A percentile compares a stretch with the other conserved stretches of the same genome.
Evolutionary conservation across 2,888 invertebrate genomes (phyloP).

Genomic region (Amphipoea oculea): DNA sequence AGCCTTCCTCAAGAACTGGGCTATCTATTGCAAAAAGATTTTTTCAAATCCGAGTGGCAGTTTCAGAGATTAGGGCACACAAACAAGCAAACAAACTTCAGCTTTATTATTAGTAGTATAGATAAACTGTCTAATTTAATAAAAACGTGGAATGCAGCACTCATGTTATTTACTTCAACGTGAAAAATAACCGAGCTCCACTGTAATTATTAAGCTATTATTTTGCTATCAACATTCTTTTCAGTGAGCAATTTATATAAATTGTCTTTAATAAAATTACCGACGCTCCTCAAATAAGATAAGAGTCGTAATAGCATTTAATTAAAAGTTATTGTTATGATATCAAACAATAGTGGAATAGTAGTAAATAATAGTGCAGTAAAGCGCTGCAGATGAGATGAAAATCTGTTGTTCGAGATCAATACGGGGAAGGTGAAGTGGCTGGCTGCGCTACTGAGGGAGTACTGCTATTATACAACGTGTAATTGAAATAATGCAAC

Average conservation of each 20-base stretch:
- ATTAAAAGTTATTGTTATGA: constrained; percentile 24
- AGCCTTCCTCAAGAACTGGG: neutral
- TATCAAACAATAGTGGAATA: constrained; percentile 5
- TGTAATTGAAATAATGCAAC: constrained; percentile 7
- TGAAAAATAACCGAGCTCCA: constrained; percentile 9
- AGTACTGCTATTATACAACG: constrained; percentile 40
- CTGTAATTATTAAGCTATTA: constrained; percentile 39
- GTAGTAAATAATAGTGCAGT: constrained; percentile 27
- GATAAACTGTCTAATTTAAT: neutral
- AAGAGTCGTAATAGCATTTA: constrained; percentile 18
- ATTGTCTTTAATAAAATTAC: constrained; percentile 14
- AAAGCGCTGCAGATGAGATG: constrained; percentile 39
- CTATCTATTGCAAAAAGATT: neutral
- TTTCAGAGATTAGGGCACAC: neutral
- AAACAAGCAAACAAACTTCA: neutral
- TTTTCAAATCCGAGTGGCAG: neutral
- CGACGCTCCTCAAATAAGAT: constrained; percentile 14
- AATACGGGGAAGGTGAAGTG: constrained; percentile 58
- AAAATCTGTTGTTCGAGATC: constrained; percentile 59
- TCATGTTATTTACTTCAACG: constrained; percentile 25
- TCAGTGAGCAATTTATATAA: constrained; percentile 27
- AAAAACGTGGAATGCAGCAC: constrained; percentile 2
- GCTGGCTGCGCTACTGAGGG: constrained; percentile 45
- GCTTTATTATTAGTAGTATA: neutral
- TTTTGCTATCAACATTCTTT: constrained; percentile 36